phyloP scores from a whole-genome alignment of 2,888 invertebrate genomes.

The Pandemis corylana region DNA sequence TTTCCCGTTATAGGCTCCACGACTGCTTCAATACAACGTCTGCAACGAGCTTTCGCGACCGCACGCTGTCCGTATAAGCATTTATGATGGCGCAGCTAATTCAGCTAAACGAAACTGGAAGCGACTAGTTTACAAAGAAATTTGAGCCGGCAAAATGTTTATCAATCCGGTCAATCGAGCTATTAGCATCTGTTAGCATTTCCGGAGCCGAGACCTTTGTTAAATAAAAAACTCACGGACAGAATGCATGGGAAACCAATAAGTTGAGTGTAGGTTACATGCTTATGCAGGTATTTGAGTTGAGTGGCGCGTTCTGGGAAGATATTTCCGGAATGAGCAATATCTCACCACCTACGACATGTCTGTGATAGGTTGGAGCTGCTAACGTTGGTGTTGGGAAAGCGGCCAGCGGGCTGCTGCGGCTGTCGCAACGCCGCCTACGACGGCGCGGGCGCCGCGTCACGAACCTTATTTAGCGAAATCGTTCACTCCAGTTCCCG shows the following conservation, averaged over 20 bases:
- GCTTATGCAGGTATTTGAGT: neutral
- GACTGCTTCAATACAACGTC: neutral
- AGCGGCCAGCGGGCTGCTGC: neutral
- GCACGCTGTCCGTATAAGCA: conserved; percentile 8
- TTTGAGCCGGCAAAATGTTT: conserved; percentile 31
- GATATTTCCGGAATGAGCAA: conserved; percentile 21
- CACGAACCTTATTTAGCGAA: conserved; percentile 28
- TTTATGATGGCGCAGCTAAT: conserved; percentile 31
- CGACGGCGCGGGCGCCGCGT: conserved; percentile 27
- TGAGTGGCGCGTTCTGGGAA: conserved; percentile 10
- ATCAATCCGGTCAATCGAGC: conserved; percentile 21
- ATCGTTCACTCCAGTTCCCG: conserved; percentile 26
- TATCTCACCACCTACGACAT: conserved; percentile 19
- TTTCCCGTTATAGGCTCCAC: neutral
- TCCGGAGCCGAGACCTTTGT: conserved; percentile 22
- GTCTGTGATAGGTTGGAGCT: neutral
- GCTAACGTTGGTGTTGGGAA: neutral
- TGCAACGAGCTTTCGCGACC: neutral
- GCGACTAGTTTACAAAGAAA: conserved; percentile 16
- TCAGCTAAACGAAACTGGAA: conserved; percentile 29
- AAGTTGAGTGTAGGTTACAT: neutral
- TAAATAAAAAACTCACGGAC: conserved; percentile 11
- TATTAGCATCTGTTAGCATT: conserved; percentile 38
- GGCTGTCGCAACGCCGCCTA: conserved; percentile 35
- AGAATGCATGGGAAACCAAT: conserved; percentile 10